Evolutionary conservation across 2,797 vertebrate genomes (phyloP), one percentile per base, ranked within the genome.

Genomic region (Oreonectes daqikongensis): DNA sequence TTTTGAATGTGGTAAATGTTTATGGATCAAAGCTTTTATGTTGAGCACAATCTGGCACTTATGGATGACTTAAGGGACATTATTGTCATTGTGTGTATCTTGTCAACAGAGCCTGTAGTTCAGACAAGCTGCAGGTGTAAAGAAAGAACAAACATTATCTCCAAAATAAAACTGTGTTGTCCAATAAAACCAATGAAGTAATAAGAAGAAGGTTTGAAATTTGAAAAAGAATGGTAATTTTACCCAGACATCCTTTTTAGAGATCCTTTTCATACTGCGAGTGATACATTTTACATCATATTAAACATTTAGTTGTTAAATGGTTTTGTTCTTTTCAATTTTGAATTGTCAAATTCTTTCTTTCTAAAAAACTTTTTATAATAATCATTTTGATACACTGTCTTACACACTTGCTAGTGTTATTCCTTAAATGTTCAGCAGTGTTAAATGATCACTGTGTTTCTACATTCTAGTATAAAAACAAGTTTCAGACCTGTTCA

Each of bases 51-150:
- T 70, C 87, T 83, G 84, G 86, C 90, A 89, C 86, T 78, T 90
- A 90, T 71, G 91, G 90, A 91, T 93, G 90, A 89, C 87, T 84
- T 76, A 92, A 92, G 91, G 92, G 92, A 92, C 84, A 70, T 91
- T 77, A 77, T 77, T 82, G 77, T 89, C 84, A 84, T 87, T 59
- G 64, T 85, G 79, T 14, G 26, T 87, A 89, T 42, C 40, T 12
- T 87, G 55, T 74, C 69, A 71, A 52, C 90, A 88, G 88, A 66
- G 67, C 44, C 26, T 78, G 77, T 88, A 88, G 75, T 84, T 52
- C 79, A 85, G 71, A 82, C 30, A 38, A 18, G 40, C 35, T 9
- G 5, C 35, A 42, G 46, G 12, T 50, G 26, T 30, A 1, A 64
- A 76, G 38, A 50, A 15, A 42, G 8, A 11, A 17, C 35, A 20